Conservation (phyloP, 2,797 vertebrate genomes). For the Clarias fuscus region DNA sequence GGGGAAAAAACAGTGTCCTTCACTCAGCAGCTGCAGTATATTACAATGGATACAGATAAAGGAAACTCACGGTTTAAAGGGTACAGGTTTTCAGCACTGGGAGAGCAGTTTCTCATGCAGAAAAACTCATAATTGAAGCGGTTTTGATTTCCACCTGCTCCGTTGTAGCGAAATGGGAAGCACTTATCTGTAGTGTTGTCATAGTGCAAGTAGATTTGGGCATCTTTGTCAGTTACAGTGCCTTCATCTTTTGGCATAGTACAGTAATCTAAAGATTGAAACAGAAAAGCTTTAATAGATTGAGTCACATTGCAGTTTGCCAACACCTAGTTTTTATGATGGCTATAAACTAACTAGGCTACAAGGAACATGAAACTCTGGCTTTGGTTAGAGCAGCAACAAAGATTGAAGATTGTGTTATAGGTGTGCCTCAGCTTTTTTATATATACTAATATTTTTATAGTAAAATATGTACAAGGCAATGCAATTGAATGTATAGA, state of each 20-base stretch:
- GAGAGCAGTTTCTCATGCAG: constrained; percentile 69
- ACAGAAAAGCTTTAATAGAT: neutral
- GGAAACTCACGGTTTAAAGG: constrained; percentile 66
- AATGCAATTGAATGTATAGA: no score
- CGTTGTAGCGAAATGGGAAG: constrained; percentile 65
- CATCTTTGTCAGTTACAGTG: neutral
- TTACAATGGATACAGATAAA: neutral
- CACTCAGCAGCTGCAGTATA: neutral
- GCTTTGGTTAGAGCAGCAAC: neutral
- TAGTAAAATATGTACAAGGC: no score
- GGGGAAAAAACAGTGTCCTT: no score
- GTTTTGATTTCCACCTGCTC: constrained; percentile 70
- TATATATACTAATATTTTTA: no score
- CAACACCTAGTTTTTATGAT: constrained; percentile 73
- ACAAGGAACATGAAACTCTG: constrained; percentile 23
- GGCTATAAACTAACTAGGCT: constrained; percentile 62
- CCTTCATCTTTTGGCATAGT: constrained; percentile 48
- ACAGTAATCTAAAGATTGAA: constrained; percentile 57
- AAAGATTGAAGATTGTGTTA: neutral
- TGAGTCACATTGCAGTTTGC: constrained; percentile 29
- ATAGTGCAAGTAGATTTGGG: constrained; percentile 52
- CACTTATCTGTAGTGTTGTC: constrained; percentile 55
- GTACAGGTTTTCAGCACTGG: constrained; percentile 46
- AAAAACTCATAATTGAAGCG: constrained; percentile 65
- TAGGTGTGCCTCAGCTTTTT: neutral